Conservation (phyloP, 2,113 vertebrate genomes). For the Dasypus novemcinctus region DNA sequence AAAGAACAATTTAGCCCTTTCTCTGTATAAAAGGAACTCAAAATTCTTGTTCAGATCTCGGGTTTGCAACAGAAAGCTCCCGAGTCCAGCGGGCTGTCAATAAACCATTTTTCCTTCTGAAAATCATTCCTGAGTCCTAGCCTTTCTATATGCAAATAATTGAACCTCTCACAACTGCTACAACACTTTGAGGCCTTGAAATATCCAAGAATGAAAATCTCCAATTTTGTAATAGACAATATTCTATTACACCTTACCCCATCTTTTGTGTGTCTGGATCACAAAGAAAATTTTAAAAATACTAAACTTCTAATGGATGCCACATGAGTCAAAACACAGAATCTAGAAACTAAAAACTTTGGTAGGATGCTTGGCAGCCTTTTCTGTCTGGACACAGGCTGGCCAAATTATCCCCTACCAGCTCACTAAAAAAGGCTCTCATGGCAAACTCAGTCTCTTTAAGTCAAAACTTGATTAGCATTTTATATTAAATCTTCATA, state of each 20-base stretch:
- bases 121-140: too few species aligned
- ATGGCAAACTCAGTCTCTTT: not conserved
- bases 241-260: not conserved
- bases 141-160: too few species aligned
- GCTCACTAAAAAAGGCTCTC: not conserved
- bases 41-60: too few species aligned
- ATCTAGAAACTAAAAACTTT: not conserved
- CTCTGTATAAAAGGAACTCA: too few species aligned
- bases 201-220: not conserved
- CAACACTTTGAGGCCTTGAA: too few species aligned
- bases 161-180: too few species aligned
- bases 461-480: not conserved
- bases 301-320: not conserved
- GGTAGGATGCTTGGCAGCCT: not conserved
- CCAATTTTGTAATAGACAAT: not conserved
- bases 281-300: not conserved
- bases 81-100: too few species aligned
- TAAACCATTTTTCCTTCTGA: too few species aligned
- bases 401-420: not conserved
- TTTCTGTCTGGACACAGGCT: not conserved
- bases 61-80: too few species aligned
- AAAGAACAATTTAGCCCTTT: too few species aligned
- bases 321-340: not conserved
- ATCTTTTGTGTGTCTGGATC: not conserved
- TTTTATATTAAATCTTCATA: not conserved